Conservation (phyloP, 2,888 invertebrate genomes). For the Epinotia brunnichana region DNA sequence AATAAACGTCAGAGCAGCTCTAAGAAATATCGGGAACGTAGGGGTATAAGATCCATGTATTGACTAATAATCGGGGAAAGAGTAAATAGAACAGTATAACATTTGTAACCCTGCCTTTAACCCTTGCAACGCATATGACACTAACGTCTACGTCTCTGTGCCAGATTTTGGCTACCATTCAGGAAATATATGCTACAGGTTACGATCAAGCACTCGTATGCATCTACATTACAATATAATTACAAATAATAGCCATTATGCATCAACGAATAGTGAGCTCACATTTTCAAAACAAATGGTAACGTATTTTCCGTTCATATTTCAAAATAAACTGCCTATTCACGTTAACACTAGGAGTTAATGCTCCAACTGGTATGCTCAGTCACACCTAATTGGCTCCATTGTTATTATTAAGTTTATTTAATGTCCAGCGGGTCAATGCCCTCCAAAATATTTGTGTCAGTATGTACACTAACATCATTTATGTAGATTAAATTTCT, state of each 20-base stretch:
- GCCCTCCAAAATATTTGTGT: conserved; percentile 45
- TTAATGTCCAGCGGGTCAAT: conserved; percentile 44
- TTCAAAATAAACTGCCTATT: conserved; percentile 43
- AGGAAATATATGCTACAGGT: too few relatives aligned
- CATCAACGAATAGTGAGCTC: not conserved
- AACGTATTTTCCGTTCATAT: conserved; percentile 44
- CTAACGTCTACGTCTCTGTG: too few relatives aligned
- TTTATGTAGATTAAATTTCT: conserved; percentile 22
- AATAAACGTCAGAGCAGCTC: too few relatives aligned
- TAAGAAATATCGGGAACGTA: too few relatives aligned
- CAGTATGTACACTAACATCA: conserved; percentile 27
- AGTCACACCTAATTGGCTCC: conserved; percentile 48
- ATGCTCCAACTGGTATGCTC: conserved; percentile 49
- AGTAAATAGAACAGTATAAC: too few relatives aligned
- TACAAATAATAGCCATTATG: not conserved
- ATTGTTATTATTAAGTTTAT: conserved; percentile 48
- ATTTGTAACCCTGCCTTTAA: too few relatives aligned
- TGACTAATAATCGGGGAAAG: too few relatives aligned
- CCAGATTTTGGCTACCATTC: too few relatives aligned
- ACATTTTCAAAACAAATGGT: conserved; percentile 14
- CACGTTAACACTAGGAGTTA: conserved; percentile 48
- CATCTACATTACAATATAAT: not conserved
- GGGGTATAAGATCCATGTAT: too few relatives aligned
- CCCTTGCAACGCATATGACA: too few relatives aligned
- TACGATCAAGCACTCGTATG: too few relatives aligned